Percentiles rank a stretch among this genome's conserved stretches.
These are phyloP conservation scores for Harpagifer antarcticus DNA, from an alignment of 2,797 vertebrate species.

Conservation along the genomic window DNA sequence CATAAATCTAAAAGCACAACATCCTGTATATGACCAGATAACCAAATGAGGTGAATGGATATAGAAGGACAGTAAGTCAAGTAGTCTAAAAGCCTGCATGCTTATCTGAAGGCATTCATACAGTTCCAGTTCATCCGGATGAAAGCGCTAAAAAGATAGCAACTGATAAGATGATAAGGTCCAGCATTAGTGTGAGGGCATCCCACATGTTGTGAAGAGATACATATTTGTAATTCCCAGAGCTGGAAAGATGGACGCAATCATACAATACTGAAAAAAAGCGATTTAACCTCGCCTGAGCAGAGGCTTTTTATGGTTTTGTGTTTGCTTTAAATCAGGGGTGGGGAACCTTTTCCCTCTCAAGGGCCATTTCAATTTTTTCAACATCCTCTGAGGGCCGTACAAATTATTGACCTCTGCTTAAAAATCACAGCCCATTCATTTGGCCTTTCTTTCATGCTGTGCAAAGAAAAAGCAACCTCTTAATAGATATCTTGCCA, in stretches of 20 bases:
- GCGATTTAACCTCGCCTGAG: slow-evolving; percentile 5
- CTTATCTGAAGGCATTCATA: slow-evolving; percentile 46
- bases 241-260: slow-evolving; percentile 39
- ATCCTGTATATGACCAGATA: slow-evolving; percentile 15
- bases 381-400: no score
- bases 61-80: slow-evolving; percentile 24
- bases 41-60: not conserved
- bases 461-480: no score
- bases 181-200: slow-evolving; percentile 45
- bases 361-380: no score
- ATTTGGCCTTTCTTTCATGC: no score
- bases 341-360: no score
- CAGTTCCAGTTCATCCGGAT: slow-evolving; percentile 64
- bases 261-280: slow-evolving; percentile 4
- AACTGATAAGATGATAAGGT: slow-evolving; percentile 48
- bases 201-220: slow-evolving; percentile 62
- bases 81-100: slow-evolving; percentile 48
- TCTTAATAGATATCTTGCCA: no score
- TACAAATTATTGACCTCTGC: no score
- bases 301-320: slow-evolving; percentile 26
- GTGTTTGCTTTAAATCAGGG: slow-evolving; percentile 52
- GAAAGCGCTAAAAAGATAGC: slow-evolving; percentile 51
- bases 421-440: no score
- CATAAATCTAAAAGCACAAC: slow-evolving; percentile 7
- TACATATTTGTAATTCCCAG: slow-evolving; percentile 50